These are phyloP conservation scores for Hemaris fuciformis DNA, from an alignment of 2,888 invertebrate genomes.

Conservation along the genomic window DNA sequence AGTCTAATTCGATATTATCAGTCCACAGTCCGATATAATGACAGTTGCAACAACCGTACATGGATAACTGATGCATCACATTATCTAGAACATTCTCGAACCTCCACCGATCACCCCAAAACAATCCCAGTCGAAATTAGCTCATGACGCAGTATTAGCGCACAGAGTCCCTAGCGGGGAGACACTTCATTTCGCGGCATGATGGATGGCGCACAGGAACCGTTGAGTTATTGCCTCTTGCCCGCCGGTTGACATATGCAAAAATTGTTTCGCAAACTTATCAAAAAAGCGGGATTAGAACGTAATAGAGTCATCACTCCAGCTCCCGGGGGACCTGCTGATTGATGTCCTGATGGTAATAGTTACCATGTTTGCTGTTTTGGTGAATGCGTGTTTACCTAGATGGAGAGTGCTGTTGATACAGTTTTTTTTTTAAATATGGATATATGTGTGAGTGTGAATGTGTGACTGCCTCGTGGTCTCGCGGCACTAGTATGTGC, in stretches of 20 bases:
- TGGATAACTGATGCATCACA: no score
- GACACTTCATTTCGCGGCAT: conserved; percentile 79
- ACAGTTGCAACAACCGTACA: no score
- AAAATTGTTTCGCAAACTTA: conserved; percentile 77
- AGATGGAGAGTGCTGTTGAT: no score
- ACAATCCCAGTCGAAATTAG: neutral
- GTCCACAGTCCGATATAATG: no score
- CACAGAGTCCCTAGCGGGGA: conserved; percentile 63
- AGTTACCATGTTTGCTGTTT: neutral
- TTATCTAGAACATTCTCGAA: neutral
- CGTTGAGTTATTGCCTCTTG: conserved; percentile 68
- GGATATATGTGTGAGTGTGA: no score
- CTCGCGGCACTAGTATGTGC: no score
- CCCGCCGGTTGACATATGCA: conserved; percentile 76
- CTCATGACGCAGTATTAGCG: no score
- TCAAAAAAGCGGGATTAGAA: conserved; percentile 68
- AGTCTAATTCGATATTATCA: no score
- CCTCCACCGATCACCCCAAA: neutral
- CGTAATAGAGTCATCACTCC: conserved; percentile 60
- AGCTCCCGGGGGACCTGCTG: conserved; percentile 17
- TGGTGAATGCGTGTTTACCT: no score
- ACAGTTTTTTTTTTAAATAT: no score
- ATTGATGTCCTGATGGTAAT: conserved; percentile 19
- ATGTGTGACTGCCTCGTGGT: no score
- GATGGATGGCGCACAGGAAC: conserved; percentile 65